phyloP scores from a whole-genome alignment of 2,797 vertebrate genomes.

The Acestrorhynchus altus region DNA sequence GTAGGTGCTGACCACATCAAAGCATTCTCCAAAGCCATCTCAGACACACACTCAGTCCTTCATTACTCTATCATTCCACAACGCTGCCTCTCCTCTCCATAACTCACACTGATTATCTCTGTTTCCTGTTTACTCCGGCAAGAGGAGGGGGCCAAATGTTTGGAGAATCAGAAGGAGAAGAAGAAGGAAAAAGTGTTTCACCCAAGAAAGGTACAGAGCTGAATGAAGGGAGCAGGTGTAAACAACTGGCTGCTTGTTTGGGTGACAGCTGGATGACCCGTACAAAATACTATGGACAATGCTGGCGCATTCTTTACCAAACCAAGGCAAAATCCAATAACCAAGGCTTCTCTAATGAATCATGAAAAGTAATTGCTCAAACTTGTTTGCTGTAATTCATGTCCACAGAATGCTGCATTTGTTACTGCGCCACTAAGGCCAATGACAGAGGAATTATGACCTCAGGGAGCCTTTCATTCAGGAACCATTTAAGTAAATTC shows the following conservation, averaged over 20 bases:
- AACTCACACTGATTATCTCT: conserved; percentile 36
- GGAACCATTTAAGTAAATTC: not conserved
- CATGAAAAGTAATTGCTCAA: not conserved
- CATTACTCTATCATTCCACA: conserved; percentile 43
- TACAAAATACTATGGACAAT: not conserved
- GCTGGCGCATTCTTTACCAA: not conserved
- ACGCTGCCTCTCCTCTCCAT: conserved; percentile 16
- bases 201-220: not conserved
- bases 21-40: conserved; percentile 28
- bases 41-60: conserved; percentile 30
- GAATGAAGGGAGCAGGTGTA: not conserved
- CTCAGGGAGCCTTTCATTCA: not conserved
- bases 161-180: not conserved
- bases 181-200: conserved; percentile 3
- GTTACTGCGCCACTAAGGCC: not conserved
- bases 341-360: not conserved
- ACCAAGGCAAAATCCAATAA: not conserved
- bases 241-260: conserved; percentile 15
- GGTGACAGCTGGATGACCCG: conserved; percentile 19
- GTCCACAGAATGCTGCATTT: not conserved
- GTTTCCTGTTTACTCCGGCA: conserved; percentile 53
- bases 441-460: not conserved
- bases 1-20: conserved; percentile 45
- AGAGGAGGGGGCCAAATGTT: conserved; percentile 1
- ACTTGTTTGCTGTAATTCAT: not conserved